phyloP scores from a whole-genome alignment of 1,140 invertebrate species.

The Drosophila biarmipes region DNA sequence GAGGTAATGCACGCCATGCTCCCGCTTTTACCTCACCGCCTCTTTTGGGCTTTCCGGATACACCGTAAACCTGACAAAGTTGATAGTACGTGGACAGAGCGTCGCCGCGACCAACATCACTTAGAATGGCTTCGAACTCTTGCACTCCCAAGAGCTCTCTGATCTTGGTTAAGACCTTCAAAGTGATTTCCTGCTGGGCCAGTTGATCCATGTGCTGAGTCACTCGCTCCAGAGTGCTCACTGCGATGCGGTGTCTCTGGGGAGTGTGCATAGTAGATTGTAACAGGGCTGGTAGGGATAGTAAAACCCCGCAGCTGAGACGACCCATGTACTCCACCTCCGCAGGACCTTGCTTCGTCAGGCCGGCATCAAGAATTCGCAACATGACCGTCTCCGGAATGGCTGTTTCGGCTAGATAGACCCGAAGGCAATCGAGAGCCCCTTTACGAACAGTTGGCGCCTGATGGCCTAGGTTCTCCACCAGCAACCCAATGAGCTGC shows the following conservation, averaged over 20 bases:
- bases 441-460: constrained; percentile 91
- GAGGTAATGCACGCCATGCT: constrained; percentile 65
- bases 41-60: constrained; percentile 56
- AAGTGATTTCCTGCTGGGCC: constrained; percentile 88
- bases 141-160: constrained; percentile 87
- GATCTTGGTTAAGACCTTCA: constrained; percentile 89
- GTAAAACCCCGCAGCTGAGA: constrained; percentile 88
- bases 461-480: constrained; percentile 90
- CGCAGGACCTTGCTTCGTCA: constrained; percentile 85
- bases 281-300: constrained; percentile 88
- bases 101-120: constrained; percentile 66
- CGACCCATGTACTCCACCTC: constrained; percentile 86
- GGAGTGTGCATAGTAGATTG: constrained; percentile 85
- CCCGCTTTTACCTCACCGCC: constrained; percentile 29
- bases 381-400: constrained; percentile 87
- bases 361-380: constrained; percentile 88
- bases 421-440: constrained; percentile 88
- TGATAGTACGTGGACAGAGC: constrained; percentile 88
- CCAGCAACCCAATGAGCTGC: constrained; percentile 87
- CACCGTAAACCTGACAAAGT: constrained; percentile 88
- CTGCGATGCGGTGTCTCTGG: constrained; percentile 82
- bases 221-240: constrained; percentile 86
- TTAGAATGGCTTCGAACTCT: constrained; percentile 87
- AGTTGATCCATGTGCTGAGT: constrained; percentile 88
- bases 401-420: constrained; percentile 88